Conservation (phyloP, 2,113 vertebrate genomes). For the Argyrosomus japonicus region DNA sequence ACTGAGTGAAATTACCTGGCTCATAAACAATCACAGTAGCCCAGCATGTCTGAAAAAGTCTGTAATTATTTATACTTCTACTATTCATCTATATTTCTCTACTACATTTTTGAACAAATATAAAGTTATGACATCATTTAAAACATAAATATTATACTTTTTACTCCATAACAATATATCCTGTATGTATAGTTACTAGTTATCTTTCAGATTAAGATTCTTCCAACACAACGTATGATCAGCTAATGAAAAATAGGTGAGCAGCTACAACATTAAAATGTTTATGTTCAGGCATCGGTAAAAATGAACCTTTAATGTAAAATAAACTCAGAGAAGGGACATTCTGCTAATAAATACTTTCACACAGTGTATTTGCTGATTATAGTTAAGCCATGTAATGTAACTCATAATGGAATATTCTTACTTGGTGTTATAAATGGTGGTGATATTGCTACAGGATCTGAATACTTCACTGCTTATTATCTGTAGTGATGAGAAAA, state of each 20-base stretch:
- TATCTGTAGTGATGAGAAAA: neutral
- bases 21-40: constrained; percentile 17
- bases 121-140: neutral
- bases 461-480: neutral
- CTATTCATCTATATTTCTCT: neutral
- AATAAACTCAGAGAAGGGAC: neutral
- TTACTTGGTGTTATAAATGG: neutral
- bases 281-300: no score
- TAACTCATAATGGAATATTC: no score
- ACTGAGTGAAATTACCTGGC: neutral
- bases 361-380: neutral
- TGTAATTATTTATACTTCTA: neutral
- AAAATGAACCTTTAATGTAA: neutral
- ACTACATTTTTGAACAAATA: neutral
- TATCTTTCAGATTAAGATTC: no score
- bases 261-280: neutral
- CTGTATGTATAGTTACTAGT: no score
- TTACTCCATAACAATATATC: neutral
- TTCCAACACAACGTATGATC: neutral
- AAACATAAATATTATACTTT: neutral
- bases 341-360: neutral
- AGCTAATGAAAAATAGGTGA: neutral
- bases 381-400: no score
- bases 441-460: neutral
- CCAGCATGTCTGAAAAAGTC: neutral